Conservation (phyloP, 2,113 vertebrate species). For the Crotalus viridis region DNA sequence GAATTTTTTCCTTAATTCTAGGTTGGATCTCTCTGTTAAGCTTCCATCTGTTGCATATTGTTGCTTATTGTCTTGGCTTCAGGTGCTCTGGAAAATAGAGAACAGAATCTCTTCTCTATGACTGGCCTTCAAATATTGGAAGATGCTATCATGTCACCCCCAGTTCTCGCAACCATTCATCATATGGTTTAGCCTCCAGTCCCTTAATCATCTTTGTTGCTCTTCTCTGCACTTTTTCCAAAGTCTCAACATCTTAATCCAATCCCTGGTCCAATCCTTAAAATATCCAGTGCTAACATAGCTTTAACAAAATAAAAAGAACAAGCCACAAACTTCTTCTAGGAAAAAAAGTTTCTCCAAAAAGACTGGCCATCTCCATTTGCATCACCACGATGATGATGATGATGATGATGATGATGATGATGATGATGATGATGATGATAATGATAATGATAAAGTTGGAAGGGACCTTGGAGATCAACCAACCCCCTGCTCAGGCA, state of each 20-base stretch:
- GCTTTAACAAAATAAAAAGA: background rate
- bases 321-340: background rate
- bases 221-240: background rate
- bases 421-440: too few species aligned
- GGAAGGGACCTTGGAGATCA: too few species aligned
- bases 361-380: background rate
- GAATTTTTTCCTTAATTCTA: background rate
- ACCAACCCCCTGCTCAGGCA: too few species aligned
- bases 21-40: background rate
- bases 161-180: background rate
- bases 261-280: background rate
- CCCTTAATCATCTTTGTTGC: background rate
- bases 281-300: background rate
- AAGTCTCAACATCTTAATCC: background rate
- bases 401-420: too few species aligned
- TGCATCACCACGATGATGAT: background rate
- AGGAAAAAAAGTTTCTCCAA: background rate
- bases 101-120: background rate
- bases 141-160: background rate
- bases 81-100: background rate
- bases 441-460: too few species aligned
- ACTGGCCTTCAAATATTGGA: background rate
- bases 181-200: background rate
- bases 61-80: background rate
- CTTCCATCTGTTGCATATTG: background rate